Percentiles rank a stretch among this genome's conserved stretches.
Conservation (phyloP, 2,888 invertebrate genomes). For the Lasioglossum lativentre region DNA sequence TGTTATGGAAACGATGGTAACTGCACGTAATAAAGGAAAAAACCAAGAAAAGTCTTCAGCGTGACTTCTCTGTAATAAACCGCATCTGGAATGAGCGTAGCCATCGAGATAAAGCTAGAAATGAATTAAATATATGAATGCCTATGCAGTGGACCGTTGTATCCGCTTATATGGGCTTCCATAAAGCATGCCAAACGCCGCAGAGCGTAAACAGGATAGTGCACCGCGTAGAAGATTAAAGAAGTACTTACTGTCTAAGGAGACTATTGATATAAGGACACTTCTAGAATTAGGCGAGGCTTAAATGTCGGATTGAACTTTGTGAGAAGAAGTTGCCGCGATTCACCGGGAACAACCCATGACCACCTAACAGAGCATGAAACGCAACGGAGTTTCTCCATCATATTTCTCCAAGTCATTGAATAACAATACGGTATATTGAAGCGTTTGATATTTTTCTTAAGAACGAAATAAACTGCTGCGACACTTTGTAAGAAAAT, state of each 20-base stretch:
- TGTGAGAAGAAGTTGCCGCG: conserved; percentile 11
- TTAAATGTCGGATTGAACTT: conserved; percentile 32
- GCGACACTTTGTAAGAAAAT: background rate
- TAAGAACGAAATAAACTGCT: background rate
- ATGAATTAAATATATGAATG: conserved; percentile 69
- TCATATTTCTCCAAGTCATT: background rate
- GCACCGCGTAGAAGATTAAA: conserved; percentile 41
- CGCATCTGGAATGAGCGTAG: conserved; percentile 33
- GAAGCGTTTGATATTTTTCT: background rate
- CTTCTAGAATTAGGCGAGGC: conserved; percentile 11
- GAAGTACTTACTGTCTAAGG: conserved; percentile 27
- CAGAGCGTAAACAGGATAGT: conserved; percentile 59
- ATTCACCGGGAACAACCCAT: conserved; percentile 52
- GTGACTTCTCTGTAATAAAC: conserved; percentile 44
- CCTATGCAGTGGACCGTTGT: conserved; percentile 67
- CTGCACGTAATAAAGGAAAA: conserved; percentile 42
- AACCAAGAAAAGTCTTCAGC: conserved; percentile 27
- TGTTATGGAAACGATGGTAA: conserved; percentile 38
- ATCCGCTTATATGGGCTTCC: conserved; percentile 67
- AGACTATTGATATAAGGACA: background rate
- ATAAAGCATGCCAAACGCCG: conserved; percentile 62
- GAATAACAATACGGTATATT: conserved; percentile 1
- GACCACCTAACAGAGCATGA: conserved; percentile 40
- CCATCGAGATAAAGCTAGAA: conserved; percentile 58
- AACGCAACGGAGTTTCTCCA: background rate